These are phyloP conservation scores for Myotis lucifugus DNA, from an alignment of 2,113 vertebrate genomes.

Conservation along the genomic window DNA sequence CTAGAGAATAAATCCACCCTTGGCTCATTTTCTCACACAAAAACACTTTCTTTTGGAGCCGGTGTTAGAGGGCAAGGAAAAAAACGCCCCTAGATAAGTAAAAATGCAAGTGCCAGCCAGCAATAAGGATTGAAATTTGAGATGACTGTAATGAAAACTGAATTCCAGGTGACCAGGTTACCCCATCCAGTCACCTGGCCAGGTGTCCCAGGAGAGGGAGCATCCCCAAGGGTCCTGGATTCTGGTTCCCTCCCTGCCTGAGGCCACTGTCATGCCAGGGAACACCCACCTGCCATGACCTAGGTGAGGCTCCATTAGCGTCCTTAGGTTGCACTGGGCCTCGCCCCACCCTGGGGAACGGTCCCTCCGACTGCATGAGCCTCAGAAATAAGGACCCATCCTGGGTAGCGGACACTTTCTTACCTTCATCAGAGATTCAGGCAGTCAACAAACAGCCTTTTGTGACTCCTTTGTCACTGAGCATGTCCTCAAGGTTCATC, in stretches of 20 bases:
- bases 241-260: neutral
- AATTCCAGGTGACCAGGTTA: neutral
- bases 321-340: neutral
- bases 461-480: neutral
- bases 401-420: no score
- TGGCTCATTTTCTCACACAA: neutral
- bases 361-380: neutral
- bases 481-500: neutral
- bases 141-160: constrained; percentile 51
- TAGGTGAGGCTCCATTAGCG: neutral
- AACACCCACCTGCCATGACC: neutral
- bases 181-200: neutral
- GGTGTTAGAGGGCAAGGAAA: fast-evolving
- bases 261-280: neutral
- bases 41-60: neutral
- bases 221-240: no score
- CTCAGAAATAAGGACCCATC: neutral
- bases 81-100: neutral
- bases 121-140: neutral
- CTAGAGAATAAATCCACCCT: neutral
- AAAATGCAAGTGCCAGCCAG: constrained; percentile 33
- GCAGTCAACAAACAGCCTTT: neutral
- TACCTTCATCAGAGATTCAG: no score
- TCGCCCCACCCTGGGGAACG: neutral
- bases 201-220: neutral